Base-by-base conservation (phyloP, 2,888 invertebrate genomes). In the Caenorhabditis sp. region DNA sequence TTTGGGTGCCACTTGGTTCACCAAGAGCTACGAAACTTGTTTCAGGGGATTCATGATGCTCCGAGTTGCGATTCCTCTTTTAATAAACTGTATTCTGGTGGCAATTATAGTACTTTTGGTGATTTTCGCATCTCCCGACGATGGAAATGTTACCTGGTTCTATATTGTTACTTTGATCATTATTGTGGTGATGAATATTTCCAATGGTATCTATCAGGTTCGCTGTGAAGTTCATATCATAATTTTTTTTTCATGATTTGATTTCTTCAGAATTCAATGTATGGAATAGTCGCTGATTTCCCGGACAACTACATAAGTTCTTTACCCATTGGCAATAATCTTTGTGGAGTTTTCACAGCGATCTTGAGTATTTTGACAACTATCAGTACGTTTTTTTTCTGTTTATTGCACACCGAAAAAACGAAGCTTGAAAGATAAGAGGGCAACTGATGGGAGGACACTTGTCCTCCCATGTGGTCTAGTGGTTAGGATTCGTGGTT, bases 121-220 rank as follows among this genome's bases (percentile, higher is more conserved):
- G 17, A 89, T 89, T 84, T 81, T 90, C 14, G 88, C 89, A 70
- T 86, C 88, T n/a, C 80, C 82, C 12, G 73, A 68, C 53, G 59
- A 43, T 54, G 67, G 67, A n/a, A 89, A 88, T 86, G 86, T 88
- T 50, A 84, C 83, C 21, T 79, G 80, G 59, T 90, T 89, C 83
- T 90, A 90, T 78, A 81, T 85, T 63, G 80, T 90, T 0, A 90
- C 90, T 8, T 88, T 90, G 86, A 78, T 86, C 14, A 86, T 89
- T 5, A 89, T 89, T 14, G 88, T 89, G 53, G 75, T 90, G 5
- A 85, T 90, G 67, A 90, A 90, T 79, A 93, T 92, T 91, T 93
- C 93, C 59, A 93, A 94, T 90, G 97, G 97, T 52, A 92, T 99
- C 84, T 99, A 97, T 89, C 97, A n/a, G n/a, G n/a, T n/a, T n/a